Base-by-base conservation (phyloP, 2,797 vertebrate species). In the Tolypeutes matacus region DNA sequence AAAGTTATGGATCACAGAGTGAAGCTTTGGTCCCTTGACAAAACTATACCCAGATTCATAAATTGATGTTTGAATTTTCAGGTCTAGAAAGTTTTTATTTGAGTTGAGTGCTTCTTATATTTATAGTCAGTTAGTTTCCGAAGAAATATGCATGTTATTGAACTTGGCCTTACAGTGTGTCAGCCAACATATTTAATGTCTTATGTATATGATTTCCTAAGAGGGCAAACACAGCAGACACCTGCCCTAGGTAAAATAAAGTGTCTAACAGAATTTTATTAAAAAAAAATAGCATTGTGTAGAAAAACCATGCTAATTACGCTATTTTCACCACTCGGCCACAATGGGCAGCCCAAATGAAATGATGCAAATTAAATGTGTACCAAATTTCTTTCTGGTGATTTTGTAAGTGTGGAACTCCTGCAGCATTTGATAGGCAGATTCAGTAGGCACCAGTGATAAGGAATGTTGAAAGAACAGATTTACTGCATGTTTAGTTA, bases 31-130 rank as follows among this genome's bases (percentile, higher is more conserved):
- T 65, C 11, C 18, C 51, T 90, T 90, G 29, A 92, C 14, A 80
- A 72, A 93, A 46, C 42, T 49, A 0, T 0, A 92, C 4, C 27
- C 69, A 95, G 67, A 94, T 85, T 89, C n/a, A 17, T 60, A 93
- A 81, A 69, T 90, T 5, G 0, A 53, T 77, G 5, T 49, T 94
- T 83, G 76, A 95, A 78, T 96, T 97, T 97, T 96, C 73, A 93
- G 58, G 36, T 97, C 67, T 91, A 86, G 93, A 94, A 98, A 98
- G 95, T 98, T 98, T 95, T 97, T 86, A 97, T 95, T 94, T 97
- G 97, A 96, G 85, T 69, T 93, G 69, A 75, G 25, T 17, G 29
- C 73, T 88, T 89, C 49, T 94, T 97, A 83, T 0, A 0, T 72
- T 42, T 60, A 95, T 73, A 96, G 86, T 80, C 88, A 96, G 76